Percentiles rank a stretch among this genome's conserved stretches.
Conservation (phyloP, 2,888 invertebrate species). For the Drosophila kokeensis region DNA sequence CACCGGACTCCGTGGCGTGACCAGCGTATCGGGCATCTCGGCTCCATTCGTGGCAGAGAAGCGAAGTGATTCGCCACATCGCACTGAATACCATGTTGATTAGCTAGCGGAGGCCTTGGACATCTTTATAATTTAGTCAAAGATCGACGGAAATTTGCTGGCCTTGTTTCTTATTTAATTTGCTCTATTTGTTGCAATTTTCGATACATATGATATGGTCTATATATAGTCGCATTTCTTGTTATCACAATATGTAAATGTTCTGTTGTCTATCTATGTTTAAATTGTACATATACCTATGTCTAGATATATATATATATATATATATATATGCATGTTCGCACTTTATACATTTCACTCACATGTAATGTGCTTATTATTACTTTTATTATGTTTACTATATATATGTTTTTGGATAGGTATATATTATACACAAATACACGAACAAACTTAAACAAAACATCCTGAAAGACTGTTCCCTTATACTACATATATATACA, state of each 20-base stretch:
- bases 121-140: constrained; percentile 59
- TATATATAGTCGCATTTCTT: constrained; percentile 41
- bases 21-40: constrained; percentile 84
- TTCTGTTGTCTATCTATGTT: constrained; percentile 3
- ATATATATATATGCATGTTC: constrained; percentile 15
- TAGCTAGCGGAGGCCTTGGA: constrained; percentile 67
- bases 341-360: constrained; percentile 42
- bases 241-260: constrained; percentile 31
- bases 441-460: constrained; percentile 24
- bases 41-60: constrained; percentile 82
- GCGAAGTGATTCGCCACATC: constrained; percentile 78
- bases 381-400: constrained; percentile 1
- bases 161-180: not conserved
- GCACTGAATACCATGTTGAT: constrained; percentile 71
- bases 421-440: constrained; percentile 40
- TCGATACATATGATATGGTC: constrained; percentile 6
- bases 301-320: constrained; percentile 6
- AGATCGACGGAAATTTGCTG: not conserved
- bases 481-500: not conserved
- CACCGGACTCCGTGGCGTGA: constrained; percentile 84
- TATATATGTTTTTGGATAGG: constrained; percentile 3
- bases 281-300: not conserved
- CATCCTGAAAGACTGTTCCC: constrained; percentile 43
- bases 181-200: constrained; percentile 25
- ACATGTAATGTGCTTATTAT: constrained; percentile 43